Conservation (phyloP, 2,888 invertebrate genomes). For the Lacanobia wlatinum region DNA sequence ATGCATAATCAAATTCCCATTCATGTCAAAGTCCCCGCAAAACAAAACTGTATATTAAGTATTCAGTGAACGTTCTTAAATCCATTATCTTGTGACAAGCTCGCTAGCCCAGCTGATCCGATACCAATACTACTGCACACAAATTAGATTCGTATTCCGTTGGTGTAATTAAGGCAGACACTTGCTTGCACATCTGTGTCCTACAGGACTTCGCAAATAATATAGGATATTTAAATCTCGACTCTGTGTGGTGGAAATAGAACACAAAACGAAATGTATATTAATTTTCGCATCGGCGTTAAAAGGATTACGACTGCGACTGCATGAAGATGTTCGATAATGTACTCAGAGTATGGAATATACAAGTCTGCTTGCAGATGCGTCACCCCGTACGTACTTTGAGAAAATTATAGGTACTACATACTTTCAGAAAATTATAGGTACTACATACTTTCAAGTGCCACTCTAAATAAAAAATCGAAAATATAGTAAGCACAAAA, state of each 20-base stretch:
- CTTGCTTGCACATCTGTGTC: slow-evolving; percentile 86
- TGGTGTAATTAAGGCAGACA: slow-evolving; percentile 87
- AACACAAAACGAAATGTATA: slow-evolving; percentile 31
- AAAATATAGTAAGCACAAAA: too few relatives aligned
- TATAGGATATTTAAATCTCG: slow-evolving; percentile 58
- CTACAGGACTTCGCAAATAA: slow-evolving; percentile 66
- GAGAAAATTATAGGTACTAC: too few relatives aligned
- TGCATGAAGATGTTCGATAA: slow-evolving; percentile 66
- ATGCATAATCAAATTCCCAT: slow-evolving; percentile 71
- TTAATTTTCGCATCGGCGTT: slow-evolving; percentile 61
- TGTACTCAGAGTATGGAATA: slow-evolving; percentile 46
- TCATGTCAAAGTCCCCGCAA: slow-evolving; percentile 69
- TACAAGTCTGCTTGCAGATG: slow-evolving; percentile 21
- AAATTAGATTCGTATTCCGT: slow-evolving; percentile 86
- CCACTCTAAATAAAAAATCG: too few relatives aligned
- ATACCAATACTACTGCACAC: slow-evolving; percentile 73
- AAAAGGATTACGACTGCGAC: slow-evolving; percentile 78
- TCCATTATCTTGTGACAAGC: slow-evolving; percentile 81
- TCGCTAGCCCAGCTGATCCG: slow-evolving; percentile 81
- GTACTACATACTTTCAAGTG: too few relatives aligned
- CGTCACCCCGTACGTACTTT: background rate
- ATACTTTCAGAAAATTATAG: too few relatives aligned
- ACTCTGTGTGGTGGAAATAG: slow-evolving; percentile 61
- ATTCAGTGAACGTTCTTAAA: slow-evolving; percentile 77
- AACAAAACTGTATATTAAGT: slow-evolving; percentile 68